Conservation (phyloP, 2,888 invertebrate genomes). For the Hipparchia semele region DNA sequence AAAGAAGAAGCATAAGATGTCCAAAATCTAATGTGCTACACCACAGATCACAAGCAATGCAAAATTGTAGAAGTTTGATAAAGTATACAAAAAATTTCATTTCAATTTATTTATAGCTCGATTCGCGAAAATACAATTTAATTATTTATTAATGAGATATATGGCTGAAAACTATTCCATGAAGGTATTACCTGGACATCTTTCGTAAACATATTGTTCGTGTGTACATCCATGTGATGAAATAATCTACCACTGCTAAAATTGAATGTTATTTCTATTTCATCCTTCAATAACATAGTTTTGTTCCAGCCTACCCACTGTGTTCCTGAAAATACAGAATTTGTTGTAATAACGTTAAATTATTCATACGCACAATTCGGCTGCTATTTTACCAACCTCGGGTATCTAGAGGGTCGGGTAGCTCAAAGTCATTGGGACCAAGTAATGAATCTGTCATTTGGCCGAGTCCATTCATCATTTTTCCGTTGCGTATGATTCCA, state of each 20-base stretch:
- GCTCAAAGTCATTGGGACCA: constrained; percentile 86
- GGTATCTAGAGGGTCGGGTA: constrained; percentile 82
- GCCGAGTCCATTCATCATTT: constrained; percentile 88
- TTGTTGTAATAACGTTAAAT: constrained; percentile 1
- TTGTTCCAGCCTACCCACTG: constrained; percentile 96
- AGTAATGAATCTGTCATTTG: constrained; percentile 90
- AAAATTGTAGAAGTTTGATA: no score
- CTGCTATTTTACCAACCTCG: constrained; percentile 64
- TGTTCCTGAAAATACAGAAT: constrained; percentile 68
- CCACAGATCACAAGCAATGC: no score
- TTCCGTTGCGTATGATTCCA: constrained; percentile 82
- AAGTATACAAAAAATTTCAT: no score
- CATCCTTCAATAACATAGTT: constrained; percentile 81
- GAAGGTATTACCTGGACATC: constrained; percentile 86
- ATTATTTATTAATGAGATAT: not conserved
- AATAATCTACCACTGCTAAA: constrained; percentile 91
- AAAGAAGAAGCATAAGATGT: no score
- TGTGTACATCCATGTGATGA: constrained; percentile 87
- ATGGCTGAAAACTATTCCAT: not conserved
- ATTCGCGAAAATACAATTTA: not conserved
- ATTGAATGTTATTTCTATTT: constrained; percentile 90
- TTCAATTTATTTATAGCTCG: no score
- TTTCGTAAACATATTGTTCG: constrained; percentile 91
- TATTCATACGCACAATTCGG: not conserved
- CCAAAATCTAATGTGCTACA: no score